Base-by-base conservation (phyloP, 2,113 vertebrate species). In the Sceloporus tristichus region DNA sequence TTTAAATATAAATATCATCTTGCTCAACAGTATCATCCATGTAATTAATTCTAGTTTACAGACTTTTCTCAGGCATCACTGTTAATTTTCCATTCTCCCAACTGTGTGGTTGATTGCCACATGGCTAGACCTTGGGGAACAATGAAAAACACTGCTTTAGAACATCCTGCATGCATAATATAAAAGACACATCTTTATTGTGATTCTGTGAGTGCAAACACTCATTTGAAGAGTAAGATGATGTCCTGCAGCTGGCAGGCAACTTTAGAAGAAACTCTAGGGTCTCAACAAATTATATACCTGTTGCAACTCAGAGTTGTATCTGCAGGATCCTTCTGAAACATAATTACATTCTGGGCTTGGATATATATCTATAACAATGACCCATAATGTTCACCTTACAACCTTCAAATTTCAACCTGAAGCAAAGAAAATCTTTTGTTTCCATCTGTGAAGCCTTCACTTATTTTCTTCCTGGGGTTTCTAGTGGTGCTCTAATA, bases 101-200 rank as follows among this genome's bases (percentile, higher is more conserved):
- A 38, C 65, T 53, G 40, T 29, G 14, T 81, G 81, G 29, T 82
- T 93, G 86, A 89, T 91, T 91, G 76, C 29, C 82, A 0, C 38
- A 79, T 16, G 2, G 18, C 74, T 65, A 90, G 87, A 87, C 85
- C 5, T 2, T 91, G 74, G 90, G 48, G 75, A 92, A 27, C 48
- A 89, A 84, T 56, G 65, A 66, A 77, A 92, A 73, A 74, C 25
- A 29, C 79, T 75, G 84, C 85, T 83, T 91, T 90, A 88, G 85
- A 90, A 65, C n/a, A 66, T 68, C 34, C 89, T 81, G 59, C 38
- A 82, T 38, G 78, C 59, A 54, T 9, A 91, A 85, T 84, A 78
- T 84, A 87, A 87, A 83, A 65, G 5, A 40, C 83, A 56, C 19
- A 84, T 84, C 83, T 34, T 87, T 89, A 79, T 86, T 86, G 66